Evolutionary conservation across 2,888 invertebrate species (phyloP).

Genomic region (Ligdia adustata): DNA sequence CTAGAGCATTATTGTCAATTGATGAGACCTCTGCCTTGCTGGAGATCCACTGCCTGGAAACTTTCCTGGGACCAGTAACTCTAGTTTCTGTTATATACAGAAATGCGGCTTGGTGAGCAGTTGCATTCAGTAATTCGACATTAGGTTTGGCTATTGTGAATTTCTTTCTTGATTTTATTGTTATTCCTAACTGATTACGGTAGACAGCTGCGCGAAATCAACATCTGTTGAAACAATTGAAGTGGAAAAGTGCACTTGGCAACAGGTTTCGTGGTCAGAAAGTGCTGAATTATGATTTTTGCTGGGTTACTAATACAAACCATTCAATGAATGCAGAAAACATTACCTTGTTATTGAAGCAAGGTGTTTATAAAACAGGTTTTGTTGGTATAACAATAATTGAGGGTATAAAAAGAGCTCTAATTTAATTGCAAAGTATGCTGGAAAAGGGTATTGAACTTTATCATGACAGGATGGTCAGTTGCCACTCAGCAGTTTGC

Average conservation of each 20-base stretch:
- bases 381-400: slow-evolving; percentile 36
- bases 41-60: slow-evolving; percentile 30
- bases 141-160: slow-evolving; percentile 41
- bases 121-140: slow-evolving; percentile 43
- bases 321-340: slow-evolving; percentile 33
- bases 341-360: slow-evolving; percentile 36
- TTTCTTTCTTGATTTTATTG: slow-evolving; percentile 47
- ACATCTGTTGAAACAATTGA: slow-evolving; percentile 36
- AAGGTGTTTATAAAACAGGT: slow-evolving; percentile 45
- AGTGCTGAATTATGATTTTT: slow-evolving; percentile 23
- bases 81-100: slow-evolving; percentile 36
- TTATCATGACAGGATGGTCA: slow-evolving; percentile 29
- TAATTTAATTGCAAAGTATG: slow-evolving; percentile 26
- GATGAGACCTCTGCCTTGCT: slow-evolving; percentile 58
- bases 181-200: slow-evolving; percentile 49
- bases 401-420: slow-evolving; percentile 23
- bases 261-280: slow-evolving; percentile 28
- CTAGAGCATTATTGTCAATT: slow-evolving; percentile 81
- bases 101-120: slow-evolving; percentile 42
- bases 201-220: slow-evolving; percentile 41
- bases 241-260: slow-evolving; percentile 33
- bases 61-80: slow-evolving; percentile 13
- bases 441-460: slow-evolving; percentile 31
- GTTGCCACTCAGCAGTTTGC: slow-evolving; percentile 17
- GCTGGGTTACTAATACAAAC: slow-evolving; percentile 24